Conservation (phyloP, 2,113 vertebrate genomes). For the Sula dactylatra region DNA sequence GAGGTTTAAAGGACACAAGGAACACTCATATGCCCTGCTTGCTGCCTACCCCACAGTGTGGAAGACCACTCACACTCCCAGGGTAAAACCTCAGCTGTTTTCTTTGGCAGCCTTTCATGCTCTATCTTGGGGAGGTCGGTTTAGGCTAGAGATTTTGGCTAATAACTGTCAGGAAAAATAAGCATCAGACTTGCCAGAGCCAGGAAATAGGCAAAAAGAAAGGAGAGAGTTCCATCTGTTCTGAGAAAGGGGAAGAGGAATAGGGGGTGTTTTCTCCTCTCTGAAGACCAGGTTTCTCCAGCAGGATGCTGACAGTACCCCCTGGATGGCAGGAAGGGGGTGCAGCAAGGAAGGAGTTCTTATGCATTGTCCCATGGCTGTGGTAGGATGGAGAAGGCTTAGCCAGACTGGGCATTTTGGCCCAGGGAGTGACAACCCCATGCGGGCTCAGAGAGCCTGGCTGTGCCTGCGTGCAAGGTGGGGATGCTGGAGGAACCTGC, state of each 20-base stretch:
- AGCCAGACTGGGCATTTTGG: neutral
- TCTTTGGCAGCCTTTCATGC: neutral
- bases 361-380: neutral
- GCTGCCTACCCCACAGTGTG: accelerated
- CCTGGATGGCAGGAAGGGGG: neutral
- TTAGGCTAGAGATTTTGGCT: neutral
- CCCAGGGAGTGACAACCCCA: neutral
- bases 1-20: neutral
- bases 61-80: accelerated
- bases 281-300: neutral
- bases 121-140: neutral
- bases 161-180: neutral
- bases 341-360: neutral
- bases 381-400: neutral
- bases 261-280: neutral
- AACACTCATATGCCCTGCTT: too few relatives aligned
- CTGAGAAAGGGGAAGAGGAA: neutral
- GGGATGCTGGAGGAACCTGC: neutral
- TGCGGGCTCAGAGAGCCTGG: too few relatives aligned
- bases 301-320: neutral
- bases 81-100: neutral
- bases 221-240: neutral
- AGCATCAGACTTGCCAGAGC: neutral
- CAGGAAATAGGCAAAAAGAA: neutral
- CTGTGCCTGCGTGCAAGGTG: neutral